phyloP scores from a whole-genome alignment of 2,888 invertebrate species.

The Callyntrura guangdongensis region DNA sequence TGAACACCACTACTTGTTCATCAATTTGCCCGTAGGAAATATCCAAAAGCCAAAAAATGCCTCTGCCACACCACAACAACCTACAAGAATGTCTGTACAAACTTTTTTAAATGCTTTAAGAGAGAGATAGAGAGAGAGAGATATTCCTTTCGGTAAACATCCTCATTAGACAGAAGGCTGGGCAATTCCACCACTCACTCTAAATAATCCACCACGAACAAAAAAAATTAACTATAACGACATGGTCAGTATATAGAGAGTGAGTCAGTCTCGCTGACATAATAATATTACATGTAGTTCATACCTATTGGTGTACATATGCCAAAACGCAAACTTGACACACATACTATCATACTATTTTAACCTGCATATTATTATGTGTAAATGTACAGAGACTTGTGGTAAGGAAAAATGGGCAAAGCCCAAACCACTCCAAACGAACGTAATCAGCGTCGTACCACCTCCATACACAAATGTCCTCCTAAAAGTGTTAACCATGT shows the following conservation, averaged over 20 bases:
- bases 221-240: conserved; percentile 21
- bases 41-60: background rate
- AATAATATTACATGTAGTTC: background rate
- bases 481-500: background rate
- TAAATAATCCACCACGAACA: conserved; percentile 5
- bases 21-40: conserved; percentile 24
- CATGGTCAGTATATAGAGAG: conserved; percentile 14
- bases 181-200: conserved; percentile 41
- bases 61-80: background rate
- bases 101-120: background rate
- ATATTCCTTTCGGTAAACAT: background rate
- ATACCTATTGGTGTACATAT: background rate
- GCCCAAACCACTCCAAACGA: background rate
- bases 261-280: background rate
- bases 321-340: conserved; percentile 19
- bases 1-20: background rate
- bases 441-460: background rate
- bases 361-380: background rate
- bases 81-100: background rate
- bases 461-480: background rate
- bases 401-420: conserved; percentile 1
- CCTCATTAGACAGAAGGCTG: conserved; percentile 32
- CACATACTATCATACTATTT: background rate
- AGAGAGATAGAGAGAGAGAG: too few species aligned
- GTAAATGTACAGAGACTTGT: background rate